phyloP scores from a whole-genome alignment of 1,140 invertebrate species.

The Hycleus phaleratus region DNA sequence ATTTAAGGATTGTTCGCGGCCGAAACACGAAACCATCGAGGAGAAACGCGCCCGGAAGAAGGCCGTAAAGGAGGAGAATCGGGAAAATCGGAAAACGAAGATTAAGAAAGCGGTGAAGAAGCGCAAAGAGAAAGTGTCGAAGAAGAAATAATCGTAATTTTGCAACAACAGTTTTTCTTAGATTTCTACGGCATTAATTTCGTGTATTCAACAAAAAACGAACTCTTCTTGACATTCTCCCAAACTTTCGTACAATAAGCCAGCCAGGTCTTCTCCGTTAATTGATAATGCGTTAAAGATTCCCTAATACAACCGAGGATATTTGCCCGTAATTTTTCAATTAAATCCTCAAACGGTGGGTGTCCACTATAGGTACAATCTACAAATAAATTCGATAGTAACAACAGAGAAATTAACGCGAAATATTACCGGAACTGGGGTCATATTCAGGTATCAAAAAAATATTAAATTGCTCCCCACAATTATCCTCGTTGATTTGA shows the following conservation, averaged over 20 bases:
- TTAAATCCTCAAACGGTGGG: conserved; percentile 56
- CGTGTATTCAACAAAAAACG: conserved; percentile 74
- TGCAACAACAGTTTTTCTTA: too few species aligned
- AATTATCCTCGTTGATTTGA: conserved; percentile 45
- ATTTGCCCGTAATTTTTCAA: conserved; percentile 58
- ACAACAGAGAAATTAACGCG: not conserved
- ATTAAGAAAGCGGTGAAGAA: conserved; percentile 96
- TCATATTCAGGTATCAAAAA: conserved; percentile 61
- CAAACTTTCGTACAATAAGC: conserved; percentile 73
- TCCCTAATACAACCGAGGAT: conserved; percentile 59
- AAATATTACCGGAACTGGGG: conserved; percentile 48
- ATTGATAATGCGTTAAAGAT: conserved; percentile 53
- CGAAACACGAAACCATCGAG: conserved; percentile 78
- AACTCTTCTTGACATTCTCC: conserved; percentile 76
- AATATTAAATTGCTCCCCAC: conserved; percentile 58
- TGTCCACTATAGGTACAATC: conserved; percentile 51
- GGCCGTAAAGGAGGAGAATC: conserved; percentile 75
- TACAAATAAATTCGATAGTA: conserved; percentile 10
- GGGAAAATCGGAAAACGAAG: conserved; percentile 87
- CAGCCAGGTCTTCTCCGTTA: conserved; percentile 69
- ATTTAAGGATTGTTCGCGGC: conserved; percentile 62
- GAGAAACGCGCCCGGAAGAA: conserved; percentile 82
- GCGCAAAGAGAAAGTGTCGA: conserved; percentile 60
- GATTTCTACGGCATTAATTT: conserved; percentile 53
- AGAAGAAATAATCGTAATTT: conserved; percentile 22